Evolutionary conservation across 2,888 invertebrate genomes (phyloP).

Genomic region (Mystacides longicornis): DNA sequence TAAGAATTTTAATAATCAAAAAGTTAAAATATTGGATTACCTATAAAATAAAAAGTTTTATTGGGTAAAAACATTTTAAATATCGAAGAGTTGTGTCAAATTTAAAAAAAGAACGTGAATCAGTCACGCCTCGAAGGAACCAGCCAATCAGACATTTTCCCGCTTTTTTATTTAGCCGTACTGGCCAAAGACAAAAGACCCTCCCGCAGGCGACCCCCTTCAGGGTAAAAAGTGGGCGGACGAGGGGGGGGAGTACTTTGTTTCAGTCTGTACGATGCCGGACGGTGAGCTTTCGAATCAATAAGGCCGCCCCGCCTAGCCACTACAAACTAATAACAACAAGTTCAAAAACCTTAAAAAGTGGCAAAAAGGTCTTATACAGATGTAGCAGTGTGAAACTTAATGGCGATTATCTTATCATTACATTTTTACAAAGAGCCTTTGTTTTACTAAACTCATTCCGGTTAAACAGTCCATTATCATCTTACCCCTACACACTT

Average conservation of each 20-base stretch:
- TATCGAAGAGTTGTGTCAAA: not conserved
- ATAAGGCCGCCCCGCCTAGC: conserved; percentile 30
- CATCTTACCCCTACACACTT: conserved; percentile 25
- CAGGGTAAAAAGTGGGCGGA: conserved; percentile 43
- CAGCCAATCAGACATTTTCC: conserved; percentile 36
- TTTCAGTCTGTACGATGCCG: conserved; percentile 27
- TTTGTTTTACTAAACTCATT: conserved; percentile 11
- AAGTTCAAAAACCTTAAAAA: conserved; percentile 26
- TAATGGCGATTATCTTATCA: not conserved
- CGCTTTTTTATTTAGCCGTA: conserved; percentile 34
- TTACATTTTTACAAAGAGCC: conserved; percentile 7
- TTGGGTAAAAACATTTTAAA: not conserved
- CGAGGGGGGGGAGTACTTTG: conserved; percentile 35
- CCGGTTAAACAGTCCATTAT: conserved; percentile 8
- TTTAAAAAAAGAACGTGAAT: conserved; percentile 24
- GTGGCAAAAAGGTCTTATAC: conserved; percentile 28
- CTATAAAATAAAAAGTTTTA: not conserved
- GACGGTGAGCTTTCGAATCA: conserved; percentile 51
- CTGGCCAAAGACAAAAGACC: conserved; percentile 27
- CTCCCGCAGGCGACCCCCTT: conserved; percentile 33
- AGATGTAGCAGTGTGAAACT: not conserved
- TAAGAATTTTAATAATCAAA: too few species aligned
- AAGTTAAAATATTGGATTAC: too few species aligned
- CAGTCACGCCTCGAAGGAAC: conserved; percentile 33
- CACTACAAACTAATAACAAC: conserved; percentile 27